Evolutionary conservation across 1,140 invertebrate genomes (phyloP), one percentile per base, ranked within the genome.

Genomic region (Pteromalus puparum): DNA sequence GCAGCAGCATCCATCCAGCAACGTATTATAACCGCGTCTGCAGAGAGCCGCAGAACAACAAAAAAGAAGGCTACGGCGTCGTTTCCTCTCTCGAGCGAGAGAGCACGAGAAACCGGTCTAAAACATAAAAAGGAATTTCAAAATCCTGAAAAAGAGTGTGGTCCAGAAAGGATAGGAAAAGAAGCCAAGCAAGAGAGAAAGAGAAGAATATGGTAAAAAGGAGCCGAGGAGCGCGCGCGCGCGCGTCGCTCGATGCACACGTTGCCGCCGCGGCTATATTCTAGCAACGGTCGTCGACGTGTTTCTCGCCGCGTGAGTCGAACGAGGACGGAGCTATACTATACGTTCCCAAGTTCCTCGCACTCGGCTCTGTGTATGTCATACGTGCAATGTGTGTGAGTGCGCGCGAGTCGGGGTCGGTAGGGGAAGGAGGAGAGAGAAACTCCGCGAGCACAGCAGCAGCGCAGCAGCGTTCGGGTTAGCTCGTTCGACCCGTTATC

Each of bases 401-500:
- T 15, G 21, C 18, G 18, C 21, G 53, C 18, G 38, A 86, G 73
- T 48, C 83, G 46, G 84, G 38, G 74, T 46, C 77, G 83, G 61
- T 83, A 86, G 82, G 83, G 82, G 81, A 89, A 65, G 88, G 85
- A 83, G 53, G 79, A 48, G 53, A 67, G 76, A 78, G 42, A 48
- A 46, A 68, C 30, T 72, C 24, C 79, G 61, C 30, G 67, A 67
- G 65, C 30, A 5, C 30, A 68, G 65, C 30, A 68, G 65, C 77
- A 34, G 13, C 38, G 7, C 38, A 7, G 65, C 30, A 42, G 72
- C 88, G 88, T 90, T 92, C 89, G 90, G 91, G 90, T 92, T 92
- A 93, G 92, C 92, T 93, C 92, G 91, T 93, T 93, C 92, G 92
- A 93, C 92, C 92, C 92, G 92, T 93, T 93, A 92, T 92, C 91